Percentiles rank a stretch among this genome's conserved stretches.
phyloP scores from a whole-genome alignment of 2,888 invertebrate genomes.

The Minunthozetes semirufus region DNA sequence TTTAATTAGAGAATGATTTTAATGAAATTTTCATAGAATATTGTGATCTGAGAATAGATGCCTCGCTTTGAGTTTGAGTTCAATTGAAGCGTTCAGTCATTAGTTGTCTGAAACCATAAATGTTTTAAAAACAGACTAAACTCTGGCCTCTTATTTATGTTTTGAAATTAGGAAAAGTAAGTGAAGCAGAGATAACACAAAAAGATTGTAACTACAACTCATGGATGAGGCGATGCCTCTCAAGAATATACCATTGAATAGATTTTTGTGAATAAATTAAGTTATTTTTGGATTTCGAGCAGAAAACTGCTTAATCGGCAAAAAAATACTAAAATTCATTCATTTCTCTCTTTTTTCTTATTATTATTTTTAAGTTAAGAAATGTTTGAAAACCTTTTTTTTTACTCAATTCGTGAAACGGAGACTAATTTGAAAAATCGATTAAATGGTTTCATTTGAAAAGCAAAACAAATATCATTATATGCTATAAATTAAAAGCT shows the following conservation, averaged over 20 bases:
- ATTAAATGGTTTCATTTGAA: not conserved
- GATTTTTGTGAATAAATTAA: not conserved
- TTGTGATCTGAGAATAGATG: constrained; percentile 8
- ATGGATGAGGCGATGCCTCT: not conserved
- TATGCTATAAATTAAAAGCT: not conserved
- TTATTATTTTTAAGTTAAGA: not conserved
- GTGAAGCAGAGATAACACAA: constrained; percentile 25
- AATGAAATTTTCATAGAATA: not conserved
- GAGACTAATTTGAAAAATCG: not conserved
- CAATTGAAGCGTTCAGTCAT: not conserved
- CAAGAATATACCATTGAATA: not conserved
- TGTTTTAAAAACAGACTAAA: not conserved
- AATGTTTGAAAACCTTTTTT: no score
- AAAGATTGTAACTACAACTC: constrained; percentile 8
- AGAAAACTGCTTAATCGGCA: not conserved
- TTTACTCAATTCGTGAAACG: no score
- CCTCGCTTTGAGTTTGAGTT: not conserved
- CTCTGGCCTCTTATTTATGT: not conserved
- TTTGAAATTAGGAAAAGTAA: constrained; percentile 15
- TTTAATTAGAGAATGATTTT: constrained; percentile 14
- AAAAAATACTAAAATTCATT: not conserved
- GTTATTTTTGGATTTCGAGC: constrained; percentile 8
- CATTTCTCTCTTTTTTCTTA: not conserved
- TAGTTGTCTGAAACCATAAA: not conserved
- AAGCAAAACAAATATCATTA: not conserved